Evolutionary conservation across 2,797 vertebrate species (phyloP).

Genomic region (Urocyon cinereoargenteus): DNA sequence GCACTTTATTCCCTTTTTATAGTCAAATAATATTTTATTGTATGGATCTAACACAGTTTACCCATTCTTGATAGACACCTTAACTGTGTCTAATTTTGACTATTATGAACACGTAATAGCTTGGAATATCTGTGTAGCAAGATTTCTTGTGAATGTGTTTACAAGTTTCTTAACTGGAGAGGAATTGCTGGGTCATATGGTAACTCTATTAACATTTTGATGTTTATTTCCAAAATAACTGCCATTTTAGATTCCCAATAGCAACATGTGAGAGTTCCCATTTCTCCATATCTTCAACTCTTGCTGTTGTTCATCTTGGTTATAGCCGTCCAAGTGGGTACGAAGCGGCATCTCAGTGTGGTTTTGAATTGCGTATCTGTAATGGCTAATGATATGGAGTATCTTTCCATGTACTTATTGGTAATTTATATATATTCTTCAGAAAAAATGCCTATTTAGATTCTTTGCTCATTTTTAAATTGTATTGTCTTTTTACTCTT

Average conservation of each 20-base stretch:
- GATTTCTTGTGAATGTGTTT: neutral
- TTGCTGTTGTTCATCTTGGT: neutral
- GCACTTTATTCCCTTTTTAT: neutral
- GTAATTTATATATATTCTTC: neutral
- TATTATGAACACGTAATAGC: neutral
- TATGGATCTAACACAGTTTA: neutral
- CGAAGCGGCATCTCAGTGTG: neutral
- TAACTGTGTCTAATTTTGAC: neutral
- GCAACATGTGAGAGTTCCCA: neutral
- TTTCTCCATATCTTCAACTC: neutral
- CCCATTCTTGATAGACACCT: neutral
- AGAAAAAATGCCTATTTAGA: neutral
- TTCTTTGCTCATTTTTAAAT: neutral
- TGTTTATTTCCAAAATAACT: neutral
- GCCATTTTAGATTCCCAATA: neutral
- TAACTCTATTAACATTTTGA: neutral
- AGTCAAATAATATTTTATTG: neutral
- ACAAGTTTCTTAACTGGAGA: neutral
- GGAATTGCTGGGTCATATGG: neutral
- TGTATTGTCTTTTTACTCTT: neutral
- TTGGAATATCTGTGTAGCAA: neutral
- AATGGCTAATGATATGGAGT: neutral
- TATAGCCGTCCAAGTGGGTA: neutral
- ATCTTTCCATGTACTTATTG: neutral
- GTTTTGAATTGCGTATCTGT: neutral